Evolutionary conservation across 2,113 vertebrate genomes (phyloP).

Genomic region (Chelonoidis abingdonii): DNA sequence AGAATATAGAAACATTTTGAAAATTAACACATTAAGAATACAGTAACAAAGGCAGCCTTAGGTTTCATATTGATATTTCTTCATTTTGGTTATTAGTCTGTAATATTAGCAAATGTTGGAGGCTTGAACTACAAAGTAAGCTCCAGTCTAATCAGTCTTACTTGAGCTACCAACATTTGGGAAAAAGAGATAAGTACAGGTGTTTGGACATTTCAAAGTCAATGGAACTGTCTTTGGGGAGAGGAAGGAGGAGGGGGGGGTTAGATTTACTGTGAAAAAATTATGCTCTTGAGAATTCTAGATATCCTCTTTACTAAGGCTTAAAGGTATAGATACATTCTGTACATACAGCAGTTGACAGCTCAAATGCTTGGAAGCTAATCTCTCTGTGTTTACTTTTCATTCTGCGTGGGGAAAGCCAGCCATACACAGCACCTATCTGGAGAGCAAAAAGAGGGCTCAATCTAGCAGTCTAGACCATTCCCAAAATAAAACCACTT

Average conservation of each 20-base stretch:
- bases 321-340: constrained; percentile 70
- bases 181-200: not conserved
- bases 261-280: constrained; percentile 50
- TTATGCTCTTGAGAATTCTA: constrained; percentile 24
- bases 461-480: not conserved
- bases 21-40: constrained; percentile 39
- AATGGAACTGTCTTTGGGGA: not conserved
- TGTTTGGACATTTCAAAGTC: constrained; percentile 41
- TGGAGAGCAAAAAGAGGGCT: constrained; percentile 42
- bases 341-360: constrained; percentile 51
- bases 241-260: constrained; percentile 42
- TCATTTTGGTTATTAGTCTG: constrained; percentile 46
- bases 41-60: constrained; percentile 24
- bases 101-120: constrained; percentile 12
- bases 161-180: not conserved
- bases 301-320: constrained; percentile 63
- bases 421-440: constrained; percentile 16
- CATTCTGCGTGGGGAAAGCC: constrained; percentile 25
- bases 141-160: constrained; percentile 29
- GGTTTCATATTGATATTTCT: constrained; percentile 25
- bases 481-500: not conserved
- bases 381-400: constrained; percentile 57
- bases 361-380: constrained; percentile 52
- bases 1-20: constrained; percentile 27
- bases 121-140: constrained; percentile 6